These are phyloP conservation scores for Philopotamus ludificatus DNA, from an alignment of 1,140 invertebrate genomes.

Conservation along the genomic window DNA sequence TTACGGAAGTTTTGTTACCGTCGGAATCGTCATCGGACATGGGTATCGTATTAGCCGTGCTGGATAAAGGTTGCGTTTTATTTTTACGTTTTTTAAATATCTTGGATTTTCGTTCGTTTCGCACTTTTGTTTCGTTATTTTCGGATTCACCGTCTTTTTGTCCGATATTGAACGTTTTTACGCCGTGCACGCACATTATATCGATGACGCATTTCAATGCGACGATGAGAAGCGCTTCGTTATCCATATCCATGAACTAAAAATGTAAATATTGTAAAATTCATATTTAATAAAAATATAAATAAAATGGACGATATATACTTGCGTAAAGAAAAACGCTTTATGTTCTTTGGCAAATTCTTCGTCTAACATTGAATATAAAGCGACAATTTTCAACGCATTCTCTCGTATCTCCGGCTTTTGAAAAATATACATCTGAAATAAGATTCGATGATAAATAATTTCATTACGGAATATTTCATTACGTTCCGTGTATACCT, in stretches of 20 bases:
- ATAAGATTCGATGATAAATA: constrained; percentile 8
- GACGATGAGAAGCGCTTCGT: constrained; percentile 47
- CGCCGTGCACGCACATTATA: constrained; percentile 51
- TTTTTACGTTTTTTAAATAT: constrained; percentile 12
- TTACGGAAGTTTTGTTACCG: no score
- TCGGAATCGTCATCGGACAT: constrained; percentile 16
- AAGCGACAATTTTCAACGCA: constrained; percentile 51
- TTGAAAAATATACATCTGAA: constrained; percentile 48
- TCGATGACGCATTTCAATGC: constrained; percentile 50
- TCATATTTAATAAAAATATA: neutral
- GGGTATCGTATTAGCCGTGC: neutral
- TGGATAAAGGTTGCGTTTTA: constrained; percentile 9
- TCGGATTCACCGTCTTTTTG: no score
- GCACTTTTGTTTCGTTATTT: constrained; percentile 18
- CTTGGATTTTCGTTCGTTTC: constrained; percentile 22
- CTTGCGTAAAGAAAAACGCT: constrained; percentile 54
- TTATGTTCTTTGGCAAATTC: constrained; percentile 53
- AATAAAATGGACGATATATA: constrained; percentile 33
- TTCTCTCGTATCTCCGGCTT: constrained; percentile 49
- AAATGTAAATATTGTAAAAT: neutral
- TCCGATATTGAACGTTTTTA: constrained; percentile 48
- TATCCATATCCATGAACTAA: constrained; percentile 34
- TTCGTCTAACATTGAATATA: constrained; percentile 54
- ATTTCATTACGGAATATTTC: neutral
- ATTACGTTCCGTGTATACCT: constrained; percentile 43